A percentile compares a stretch with the other conserved stretches of the same genome.
Conservation (phyloP, 2,113 vertebrate species). For the Callorhinus ursinus region DNA sequence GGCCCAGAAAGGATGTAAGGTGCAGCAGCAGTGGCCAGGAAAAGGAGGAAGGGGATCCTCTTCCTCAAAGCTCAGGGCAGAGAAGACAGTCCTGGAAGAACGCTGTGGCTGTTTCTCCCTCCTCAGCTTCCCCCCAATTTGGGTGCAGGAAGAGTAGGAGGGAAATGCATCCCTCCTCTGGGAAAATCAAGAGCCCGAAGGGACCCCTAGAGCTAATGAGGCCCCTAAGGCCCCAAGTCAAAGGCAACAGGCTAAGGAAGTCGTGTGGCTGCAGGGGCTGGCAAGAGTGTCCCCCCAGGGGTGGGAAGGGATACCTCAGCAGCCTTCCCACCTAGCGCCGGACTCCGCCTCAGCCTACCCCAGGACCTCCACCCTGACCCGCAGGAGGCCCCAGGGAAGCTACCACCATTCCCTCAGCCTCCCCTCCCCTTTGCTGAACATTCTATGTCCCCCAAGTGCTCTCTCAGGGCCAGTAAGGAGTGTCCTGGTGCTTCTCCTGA, state of each 20-base stretch:
- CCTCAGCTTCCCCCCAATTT: background rate
- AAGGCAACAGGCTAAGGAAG: conserved; percentile 53
- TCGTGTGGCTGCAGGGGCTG: background rate
- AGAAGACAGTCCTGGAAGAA: background rate
- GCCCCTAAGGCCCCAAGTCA: background rate
- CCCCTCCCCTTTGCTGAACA: background rate
- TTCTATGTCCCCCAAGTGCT: background rate
- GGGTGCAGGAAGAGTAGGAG: background rate
- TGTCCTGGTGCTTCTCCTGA: background rate
- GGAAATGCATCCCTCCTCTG: conserved; percentile 45
- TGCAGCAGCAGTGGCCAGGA: conserved; percentile 62
- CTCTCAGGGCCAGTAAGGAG: background rate
- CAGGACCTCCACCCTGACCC: background rate
- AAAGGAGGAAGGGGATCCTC: conserved; percentile 49
- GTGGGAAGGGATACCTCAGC: background rate
- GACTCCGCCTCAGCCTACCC: background rate
- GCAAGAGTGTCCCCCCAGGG: background rate
- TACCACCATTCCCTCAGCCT: background rate
- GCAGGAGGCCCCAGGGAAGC: background rate
- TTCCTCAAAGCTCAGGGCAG: conserved; percentile 22
- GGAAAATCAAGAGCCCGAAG: conserved; percentile 15
- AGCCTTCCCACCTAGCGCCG: background rate
- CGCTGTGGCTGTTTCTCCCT: background rate
- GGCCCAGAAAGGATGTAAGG: conserved; percentile 51
- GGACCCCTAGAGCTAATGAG: background rate